A percentile compares a stretch with the other conserved stretches of the same genome.
Conservation (phyloP, 2,113 vertebrate genomes). For the Melanerpes aurifrons region DNA sequence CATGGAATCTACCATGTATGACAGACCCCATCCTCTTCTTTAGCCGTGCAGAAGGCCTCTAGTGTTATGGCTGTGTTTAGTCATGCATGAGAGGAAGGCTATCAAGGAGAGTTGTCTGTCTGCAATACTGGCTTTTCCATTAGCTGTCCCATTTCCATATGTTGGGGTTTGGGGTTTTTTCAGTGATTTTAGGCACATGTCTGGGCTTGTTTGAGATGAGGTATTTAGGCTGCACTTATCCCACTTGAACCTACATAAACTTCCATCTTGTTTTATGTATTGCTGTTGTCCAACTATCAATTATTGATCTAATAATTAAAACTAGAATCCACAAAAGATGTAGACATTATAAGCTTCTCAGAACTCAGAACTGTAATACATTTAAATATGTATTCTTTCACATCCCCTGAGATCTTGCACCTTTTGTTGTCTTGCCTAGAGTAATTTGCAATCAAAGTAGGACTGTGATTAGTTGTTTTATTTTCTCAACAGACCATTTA, state of each 20-base stretch:
- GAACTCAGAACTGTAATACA: not conserved
- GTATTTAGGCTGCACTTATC: not conserved
- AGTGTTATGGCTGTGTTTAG: not conserved
- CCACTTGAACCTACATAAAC: not conserved
- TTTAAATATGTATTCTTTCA: not conserved
- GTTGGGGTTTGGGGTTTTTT: not conserved
- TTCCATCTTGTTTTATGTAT: not conserved
- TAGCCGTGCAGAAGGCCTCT: not conserved
- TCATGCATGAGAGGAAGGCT: not conserved
- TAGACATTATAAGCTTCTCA: not conserved
- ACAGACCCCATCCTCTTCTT: not conserved
- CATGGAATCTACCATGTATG: not conserved
- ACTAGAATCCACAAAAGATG: not conserved
- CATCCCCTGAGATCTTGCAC: not conserved
- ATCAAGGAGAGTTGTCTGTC: not conserved
- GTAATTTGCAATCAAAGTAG: not conserved
- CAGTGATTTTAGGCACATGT: not conserved
- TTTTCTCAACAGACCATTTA: not conserved
- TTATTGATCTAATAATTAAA: not conserved
- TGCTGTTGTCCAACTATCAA: not conserved
- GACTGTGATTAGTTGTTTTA: not conserved
- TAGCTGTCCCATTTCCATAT: not conserved
- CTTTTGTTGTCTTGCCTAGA: not conserved
- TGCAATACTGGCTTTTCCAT: not conserved
- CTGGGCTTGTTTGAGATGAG: not conserved